Evolutionary conservation across 2,113 vertebrate genomes (phyloP), one percentile per base, ranked within the genome.

Genomic region (Mustelus asterias): DNA sequence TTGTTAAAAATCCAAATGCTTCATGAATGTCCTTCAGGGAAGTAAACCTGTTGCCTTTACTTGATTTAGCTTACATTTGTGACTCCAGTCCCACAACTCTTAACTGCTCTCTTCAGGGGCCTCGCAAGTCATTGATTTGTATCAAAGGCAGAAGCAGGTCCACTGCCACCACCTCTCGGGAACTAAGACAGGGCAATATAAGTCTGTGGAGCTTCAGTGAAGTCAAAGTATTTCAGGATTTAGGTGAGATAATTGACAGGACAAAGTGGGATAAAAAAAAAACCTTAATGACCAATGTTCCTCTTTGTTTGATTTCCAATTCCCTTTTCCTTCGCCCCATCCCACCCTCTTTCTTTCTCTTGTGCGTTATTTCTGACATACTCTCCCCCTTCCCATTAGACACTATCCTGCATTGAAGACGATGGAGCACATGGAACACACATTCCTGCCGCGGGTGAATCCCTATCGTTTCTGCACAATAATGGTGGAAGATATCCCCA

Each of bases 391-490:
- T 96, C 86, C 96, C 44, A 96, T 1, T 96, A 99, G 99, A 96
- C 99, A 99, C 97, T 99, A 99, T 96, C 99, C 99, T 0, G 99
- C 99, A 0, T 96, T 99, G 97, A 98, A 99, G 96, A 99, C 98
- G 0, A 96, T 99, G 97, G 99, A 99, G 96, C 98, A 99, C 96
- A 98, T 99, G 89, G 99, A 99, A 96, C 98, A 98, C 85, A 98
- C 97, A 0, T 99, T 98, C 96, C 97, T 99, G 96, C 99, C 99
- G 65, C 97, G 98, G 93, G 99, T 98, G 20, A 99, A 98, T 96
- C 98, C 98, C 96, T 99, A 99, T 97, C 98, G 98, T 67, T 99
- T 99, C 98, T 99, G 99, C 97, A 97, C 98, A 97, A 97, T 98
- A 96, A 99, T 99, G 99, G 97, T 98, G 16, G 98, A 99, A 95